A percentile compares a stretch with the other conserved stretches of the same genome.
These are phyloP conservation scores for Drosophila silvestris DNA, from an alignment of 2,888 invertebrate genomes.

Conservation along the genomic window DNA sequence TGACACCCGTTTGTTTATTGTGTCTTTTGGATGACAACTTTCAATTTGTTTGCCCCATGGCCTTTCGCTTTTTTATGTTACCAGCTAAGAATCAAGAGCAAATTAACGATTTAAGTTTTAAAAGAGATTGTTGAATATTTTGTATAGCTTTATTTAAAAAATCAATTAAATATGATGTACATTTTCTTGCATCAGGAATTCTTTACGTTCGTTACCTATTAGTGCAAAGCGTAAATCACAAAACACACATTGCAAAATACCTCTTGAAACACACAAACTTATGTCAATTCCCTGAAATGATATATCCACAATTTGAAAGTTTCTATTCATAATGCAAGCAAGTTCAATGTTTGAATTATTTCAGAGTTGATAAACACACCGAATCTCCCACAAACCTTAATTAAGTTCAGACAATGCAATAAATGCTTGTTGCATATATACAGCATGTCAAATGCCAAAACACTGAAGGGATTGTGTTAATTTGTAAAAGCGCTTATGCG, in stretches of 20 bases:
- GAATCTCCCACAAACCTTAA: slow-evolving; percentile 6
- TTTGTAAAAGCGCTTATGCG: neutral
- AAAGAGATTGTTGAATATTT: neutral
- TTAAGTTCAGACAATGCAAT: slow-evolving; percentile 6
- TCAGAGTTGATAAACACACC: neutral
- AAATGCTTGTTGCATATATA: slow-evolving; percentile 17
- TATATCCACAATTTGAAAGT: neutral
- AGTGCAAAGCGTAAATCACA: neutral
- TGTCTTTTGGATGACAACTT: slow-evolving; percentile 9
- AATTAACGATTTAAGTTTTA: neutral
- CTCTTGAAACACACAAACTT: neutral
- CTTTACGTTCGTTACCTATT: neutral
- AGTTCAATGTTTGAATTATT: neutral
- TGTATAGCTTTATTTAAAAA: neutral
- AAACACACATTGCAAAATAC: neutral
- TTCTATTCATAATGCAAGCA: neutral
- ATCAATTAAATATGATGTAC: neutral
- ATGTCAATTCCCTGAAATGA: neutral
- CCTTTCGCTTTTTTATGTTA: neutral
- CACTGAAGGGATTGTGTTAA: slow-evolving; percentile 34
- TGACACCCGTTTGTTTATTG: slow-evolving; percentile 14
- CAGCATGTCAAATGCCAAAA: slow-evolving; percentile 24
- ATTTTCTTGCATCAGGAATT: neutral
- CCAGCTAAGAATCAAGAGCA: neutral
- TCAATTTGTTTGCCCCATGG: neutral